These are phyloP conservation scores for Catamblyrhynchus diadema DNA, from an alignment of 2,797 vertebrate genomes.

Conservation along the genomic window DNA sequence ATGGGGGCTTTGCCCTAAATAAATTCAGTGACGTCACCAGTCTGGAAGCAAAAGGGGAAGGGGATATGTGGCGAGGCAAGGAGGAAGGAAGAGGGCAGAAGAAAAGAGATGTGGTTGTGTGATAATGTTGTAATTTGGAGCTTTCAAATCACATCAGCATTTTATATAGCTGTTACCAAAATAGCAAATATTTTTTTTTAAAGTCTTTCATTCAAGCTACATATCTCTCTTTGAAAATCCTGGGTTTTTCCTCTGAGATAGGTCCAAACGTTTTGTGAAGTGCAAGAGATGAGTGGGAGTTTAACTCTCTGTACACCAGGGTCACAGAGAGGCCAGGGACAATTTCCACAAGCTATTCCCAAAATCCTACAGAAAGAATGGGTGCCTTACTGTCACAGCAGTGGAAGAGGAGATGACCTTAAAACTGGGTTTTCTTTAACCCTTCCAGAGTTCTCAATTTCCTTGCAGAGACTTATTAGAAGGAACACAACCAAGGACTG, in stretches of 20 bases:
- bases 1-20: neutral
- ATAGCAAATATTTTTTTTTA: neutral
- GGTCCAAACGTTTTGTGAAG: neutral
- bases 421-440: neutral
- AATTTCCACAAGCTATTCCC: neutral
- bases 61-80: accelerated
- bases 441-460: neutral
- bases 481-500: neutral
- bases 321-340: neutral
- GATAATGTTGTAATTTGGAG: neutral
- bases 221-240: neutral
- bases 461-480: neutral
- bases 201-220: neutral
- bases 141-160: neutral
- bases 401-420: neutral
- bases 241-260: accelerated
- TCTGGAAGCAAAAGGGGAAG: neutral
- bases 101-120: neutral
- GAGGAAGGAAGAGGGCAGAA: slow-evolving; percentile 38
- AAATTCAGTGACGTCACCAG: neutral
- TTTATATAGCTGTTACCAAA: neutral
- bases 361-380: accelerated
- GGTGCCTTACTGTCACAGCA: neutral
- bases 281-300: accelerated
- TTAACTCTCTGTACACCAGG: neutral